A percentile compares a stretch with the other conserved stretches of the same genome.
These are phyloP conservation scores for Drosophila repleta DNA, from an alignment of 1,140 invertebrate genomes.

Conservation along the genomic window DNA sequence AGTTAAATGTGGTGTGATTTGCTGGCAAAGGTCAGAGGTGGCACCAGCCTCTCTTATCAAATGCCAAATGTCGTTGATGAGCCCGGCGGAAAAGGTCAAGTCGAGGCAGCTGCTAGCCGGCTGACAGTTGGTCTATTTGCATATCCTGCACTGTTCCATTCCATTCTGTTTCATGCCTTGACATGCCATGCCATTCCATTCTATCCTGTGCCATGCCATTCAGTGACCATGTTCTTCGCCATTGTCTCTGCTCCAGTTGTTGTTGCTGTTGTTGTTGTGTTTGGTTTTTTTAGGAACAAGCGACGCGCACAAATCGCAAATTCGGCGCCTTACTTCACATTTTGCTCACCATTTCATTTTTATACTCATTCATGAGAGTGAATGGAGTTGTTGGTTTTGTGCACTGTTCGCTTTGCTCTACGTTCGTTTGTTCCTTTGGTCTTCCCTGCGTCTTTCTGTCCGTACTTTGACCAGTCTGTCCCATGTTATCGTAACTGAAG, in stretches of 20 bases:
- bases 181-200: slow-evolving; percentile 4
- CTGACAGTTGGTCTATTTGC: slow-evolving; percentile 21
- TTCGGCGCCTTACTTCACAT: slow-evolving; percentile 66
- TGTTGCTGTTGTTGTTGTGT: slow-evolving; percentile 16
- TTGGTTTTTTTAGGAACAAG: slow-evolving; percentile 40
- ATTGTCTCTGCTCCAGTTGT: slow-evolving; percentile 25
- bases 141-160: slow-evolving; percentile 27
- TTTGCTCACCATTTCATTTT: slow-evolving; percentile 34
- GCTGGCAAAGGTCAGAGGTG: slow-evolving; percentile 21
- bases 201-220: slow-evolving; percentile 3
- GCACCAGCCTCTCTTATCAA: not conserved
- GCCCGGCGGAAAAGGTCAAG: slow-evolving; percentile 14
- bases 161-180: slow-evolving; percentile 8
- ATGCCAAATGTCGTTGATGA: not conserved
- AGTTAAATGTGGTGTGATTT: slow-evolving; percentile 8
- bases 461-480: no score
- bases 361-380: no score
- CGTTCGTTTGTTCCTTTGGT: no score
- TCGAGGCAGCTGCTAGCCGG: not conserved
- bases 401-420: no score
- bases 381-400: no score
- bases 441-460: no score
- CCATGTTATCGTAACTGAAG: no score
- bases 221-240: slow-evolving; percentile 32
- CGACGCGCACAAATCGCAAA: slow-evolving; percentile 72